A percentile compares a stretch with the other conserved stretches of the same genome.
phyloP scores from a whole-genome alignment of 2,113 vertebrate species.

The Ptilorrhoa leucosticta region DNA sequence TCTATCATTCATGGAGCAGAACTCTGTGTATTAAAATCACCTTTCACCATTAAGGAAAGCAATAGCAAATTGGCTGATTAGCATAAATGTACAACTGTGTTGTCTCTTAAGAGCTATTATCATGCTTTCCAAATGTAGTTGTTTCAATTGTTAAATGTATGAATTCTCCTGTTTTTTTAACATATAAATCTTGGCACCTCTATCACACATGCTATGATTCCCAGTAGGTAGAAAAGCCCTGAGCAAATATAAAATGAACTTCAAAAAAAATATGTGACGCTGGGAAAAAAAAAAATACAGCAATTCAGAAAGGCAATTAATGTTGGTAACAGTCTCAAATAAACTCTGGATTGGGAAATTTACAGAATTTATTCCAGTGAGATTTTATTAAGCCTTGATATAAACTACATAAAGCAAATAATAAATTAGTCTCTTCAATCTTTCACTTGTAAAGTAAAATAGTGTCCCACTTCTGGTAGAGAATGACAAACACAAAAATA shows the following conservation, averaged over 20 bases:
- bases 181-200: conserved; percentile 55
- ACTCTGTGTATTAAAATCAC: conserved; percentile 2
- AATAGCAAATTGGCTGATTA: conserved; percentile 57
- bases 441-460: conserved; percentile 28
- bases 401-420: conserved; percentile 61
- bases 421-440: conserved; percentile 48
- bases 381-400: conserved; percentile 61
- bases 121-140: conserved; percentile 41
- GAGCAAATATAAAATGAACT: conserved; percentile 63
- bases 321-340: conserved; percentile 53
- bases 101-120: conserved; percentile 51
- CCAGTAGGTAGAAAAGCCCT: conserved; percentile 50
- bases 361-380: conserved; percentile 57
- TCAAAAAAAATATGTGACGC: conserved; percentile 59
- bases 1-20: conserved; percentile 26
- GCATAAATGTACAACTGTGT: conserved; percentile 37
- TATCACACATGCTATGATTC: conserved; percentile 45
- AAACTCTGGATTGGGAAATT: conserved; percentile 58
- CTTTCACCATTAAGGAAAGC: conserved; percentile 52
- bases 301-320: conserved; percentile 51
- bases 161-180: conserved; percentile 29
- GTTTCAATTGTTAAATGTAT: conserved; percentile 48
- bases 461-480: not conserved
- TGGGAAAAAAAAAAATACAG: not conserved
- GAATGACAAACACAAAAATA: not conserved